Conservation (phyloP, 2,797 vertebrate species). For the Adelosebastes latens region DNA sequence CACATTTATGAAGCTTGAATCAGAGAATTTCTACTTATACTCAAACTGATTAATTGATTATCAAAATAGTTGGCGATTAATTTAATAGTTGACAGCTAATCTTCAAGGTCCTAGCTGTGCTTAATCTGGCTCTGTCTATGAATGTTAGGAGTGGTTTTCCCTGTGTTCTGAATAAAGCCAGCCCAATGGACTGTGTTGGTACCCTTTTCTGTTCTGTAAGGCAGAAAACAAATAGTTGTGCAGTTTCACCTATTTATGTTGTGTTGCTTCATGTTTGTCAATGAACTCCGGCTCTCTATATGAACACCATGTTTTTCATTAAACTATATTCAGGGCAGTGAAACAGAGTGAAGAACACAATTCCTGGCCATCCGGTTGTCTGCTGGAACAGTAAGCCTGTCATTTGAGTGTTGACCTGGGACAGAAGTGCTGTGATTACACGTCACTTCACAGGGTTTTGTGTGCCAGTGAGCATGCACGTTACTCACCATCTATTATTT, state of each 20-base stretch:
- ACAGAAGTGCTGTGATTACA: slow-evolving; percentile 17
- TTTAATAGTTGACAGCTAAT: no score
- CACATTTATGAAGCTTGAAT: no score
- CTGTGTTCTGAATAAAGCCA: not conserved
- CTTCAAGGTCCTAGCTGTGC: not conserved
- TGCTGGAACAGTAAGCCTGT: slow-evolving; percentile 17
- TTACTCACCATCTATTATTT: not conserved
- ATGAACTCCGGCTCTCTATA: not conserved
- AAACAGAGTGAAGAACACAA: not conserved
- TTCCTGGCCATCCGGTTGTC: not conserved
- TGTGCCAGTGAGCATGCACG: not conserved
- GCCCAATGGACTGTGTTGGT: not conserved
- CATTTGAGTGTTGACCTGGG: slow-evolving; percentile 33
- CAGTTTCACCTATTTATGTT: not conserved
- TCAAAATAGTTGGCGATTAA: no score
- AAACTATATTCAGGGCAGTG: not conserved
- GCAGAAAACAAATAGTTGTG: not conserved
- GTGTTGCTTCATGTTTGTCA: slow-evolving; percentile 6
- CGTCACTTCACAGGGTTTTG: not conserved
- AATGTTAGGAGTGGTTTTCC: not conserved
- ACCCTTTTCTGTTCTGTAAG: not conserved
- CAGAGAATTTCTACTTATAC: no score
- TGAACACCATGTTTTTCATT: not conserved
- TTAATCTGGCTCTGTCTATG: not conserved
- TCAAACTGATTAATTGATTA: no score